phyloP scores from a whole-genome alignment of 2,797 vertebrate species.

The Ciconia nigra region DNA sequence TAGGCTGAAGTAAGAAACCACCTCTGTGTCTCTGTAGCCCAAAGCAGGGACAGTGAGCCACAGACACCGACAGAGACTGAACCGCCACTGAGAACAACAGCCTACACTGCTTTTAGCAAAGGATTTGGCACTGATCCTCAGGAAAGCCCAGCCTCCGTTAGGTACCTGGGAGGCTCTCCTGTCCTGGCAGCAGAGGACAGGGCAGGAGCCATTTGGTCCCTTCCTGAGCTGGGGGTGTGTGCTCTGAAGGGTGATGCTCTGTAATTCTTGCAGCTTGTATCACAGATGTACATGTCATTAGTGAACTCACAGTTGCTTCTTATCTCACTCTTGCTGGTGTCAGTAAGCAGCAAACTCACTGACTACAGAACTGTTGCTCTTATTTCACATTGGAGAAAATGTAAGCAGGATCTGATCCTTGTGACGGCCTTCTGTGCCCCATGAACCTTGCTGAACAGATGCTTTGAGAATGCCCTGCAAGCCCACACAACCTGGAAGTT shows the following conservation, averaged over 20 bases:
- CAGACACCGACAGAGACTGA: not conserved
- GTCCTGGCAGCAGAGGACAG: not conserved
- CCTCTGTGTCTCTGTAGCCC: not conserved
- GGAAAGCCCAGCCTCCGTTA: not conserved
- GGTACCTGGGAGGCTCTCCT: not conserved
- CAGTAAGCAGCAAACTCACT: not conserved
- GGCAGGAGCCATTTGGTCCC: not conserved
- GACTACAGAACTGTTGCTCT: not conserved
- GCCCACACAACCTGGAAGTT: not conserved
- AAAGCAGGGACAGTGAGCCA: not conserved
- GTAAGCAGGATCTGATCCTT: not conserved
- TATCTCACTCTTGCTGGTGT: not conserved
- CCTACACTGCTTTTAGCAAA: not conserved
- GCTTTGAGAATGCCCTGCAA: slow-evolving; percentile 19
- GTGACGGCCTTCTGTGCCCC: not conserved
- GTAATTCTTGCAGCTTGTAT: not conserved
- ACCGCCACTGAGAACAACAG: not conserved
- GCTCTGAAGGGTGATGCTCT: not conserved
- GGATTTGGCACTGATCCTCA: not conserved
- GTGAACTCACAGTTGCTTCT: not conserved
- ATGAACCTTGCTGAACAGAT: slow-evolving; percentile 3
- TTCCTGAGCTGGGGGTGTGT: not conserved
- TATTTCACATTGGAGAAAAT: not conserved
- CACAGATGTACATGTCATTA: not conserved
- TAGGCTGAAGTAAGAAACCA: not conserved